These are phyloP conservation scores for Orthonychiurus folsomi DNA, from an alignment of 2,888 invertebrate genomes.

Conservation along the genomic window DNA sequence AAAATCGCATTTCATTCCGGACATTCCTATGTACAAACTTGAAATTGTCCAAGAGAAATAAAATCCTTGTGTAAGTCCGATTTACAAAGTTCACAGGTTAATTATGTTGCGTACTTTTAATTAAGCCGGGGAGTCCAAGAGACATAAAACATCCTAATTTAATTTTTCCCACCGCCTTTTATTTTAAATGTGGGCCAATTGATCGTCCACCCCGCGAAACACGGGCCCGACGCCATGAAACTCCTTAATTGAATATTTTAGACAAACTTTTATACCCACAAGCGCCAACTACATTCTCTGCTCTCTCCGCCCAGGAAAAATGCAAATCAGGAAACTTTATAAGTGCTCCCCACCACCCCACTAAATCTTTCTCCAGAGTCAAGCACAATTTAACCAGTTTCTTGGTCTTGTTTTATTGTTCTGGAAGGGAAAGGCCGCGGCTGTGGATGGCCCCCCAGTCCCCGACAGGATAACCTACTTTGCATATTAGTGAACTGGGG, in stretches of 20 bases:
- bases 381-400: neutral
- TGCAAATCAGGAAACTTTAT: neutral
- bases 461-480: neutral
- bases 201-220: neutral
- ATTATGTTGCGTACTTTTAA: too few species aligned
- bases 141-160: too few species aligned
- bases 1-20: too few species aligned
- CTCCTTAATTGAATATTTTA: constrained; percentile 1
- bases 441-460: neutral
- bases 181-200: neutral
- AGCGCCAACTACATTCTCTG: neutral
- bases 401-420: neutral
- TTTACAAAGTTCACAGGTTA: too few species aligned
- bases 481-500: neutral
- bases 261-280: neutral
- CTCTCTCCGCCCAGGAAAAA: neutral
- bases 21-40: too few species aligned
- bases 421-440: neutral
- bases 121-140: too few species aligned
- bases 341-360: neutral
- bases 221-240: neutral
- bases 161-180: too few species aligned
- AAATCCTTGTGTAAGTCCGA: too few species aligned
- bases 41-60: too few species aligned
- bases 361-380: neutral